Conservation (phyloP, 2,797 vertebrate genomes). For the Buceros bicornis region DNA sequence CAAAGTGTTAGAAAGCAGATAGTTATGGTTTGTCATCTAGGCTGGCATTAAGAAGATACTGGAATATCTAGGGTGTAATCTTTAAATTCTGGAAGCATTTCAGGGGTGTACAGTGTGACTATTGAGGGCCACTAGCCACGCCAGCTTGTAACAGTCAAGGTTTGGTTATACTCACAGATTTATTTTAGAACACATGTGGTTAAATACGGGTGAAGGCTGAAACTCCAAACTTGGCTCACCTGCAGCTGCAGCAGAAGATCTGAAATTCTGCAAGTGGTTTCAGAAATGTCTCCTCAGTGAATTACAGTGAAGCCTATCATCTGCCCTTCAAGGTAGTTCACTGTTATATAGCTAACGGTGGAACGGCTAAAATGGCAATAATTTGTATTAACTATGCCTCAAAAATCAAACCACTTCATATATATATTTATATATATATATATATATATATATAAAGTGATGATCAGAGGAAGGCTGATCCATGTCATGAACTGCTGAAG, state of each 20-base stretch:
- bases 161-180: neutral
- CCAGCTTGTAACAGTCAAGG: neutral
- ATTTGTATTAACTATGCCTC: neutral
- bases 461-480: neutral
- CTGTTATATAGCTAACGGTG: neutral
- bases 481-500: neutral
- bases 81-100: neutral
- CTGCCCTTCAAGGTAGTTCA: neutral
- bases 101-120: neutral
- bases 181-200: constrained; percentile 30
- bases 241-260: constrained; percentile 30
- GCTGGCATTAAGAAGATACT: neutral
- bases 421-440: neutral
- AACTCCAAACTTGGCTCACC: constrained; percentile 16
- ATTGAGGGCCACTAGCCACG: neutral
- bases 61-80: neutral
- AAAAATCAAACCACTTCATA: neutral
- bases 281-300: constrained; percentile 14
- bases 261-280: constrained; percentile 32
- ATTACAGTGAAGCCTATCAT: neutral
- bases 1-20: neutral
- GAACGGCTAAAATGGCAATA: neutral
- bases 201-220: neutral
- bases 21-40: neutral
- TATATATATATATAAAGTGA: neutral